Conservation (phyloP, 37 sponge, comb jelly and placozoan genomes). For the Lycopodina hypogea region DNA sequence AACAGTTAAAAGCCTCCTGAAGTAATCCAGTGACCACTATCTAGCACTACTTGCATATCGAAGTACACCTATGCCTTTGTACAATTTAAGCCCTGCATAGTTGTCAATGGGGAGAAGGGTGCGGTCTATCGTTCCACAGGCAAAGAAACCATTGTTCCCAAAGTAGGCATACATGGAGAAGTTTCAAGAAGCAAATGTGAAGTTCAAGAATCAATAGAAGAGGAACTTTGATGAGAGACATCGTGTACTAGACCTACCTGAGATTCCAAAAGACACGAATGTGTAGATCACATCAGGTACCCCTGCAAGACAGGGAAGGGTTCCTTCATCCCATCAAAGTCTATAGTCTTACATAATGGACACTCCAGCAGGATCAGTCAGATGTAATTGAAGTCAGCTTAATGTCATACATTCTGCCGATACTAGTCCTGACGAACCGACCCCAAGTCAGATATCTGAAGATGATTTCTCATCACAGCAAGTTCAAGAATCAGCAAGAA, state of each 20-base stretch:
- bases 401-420: neutral
- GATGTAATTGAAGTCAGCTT: slow-evolving; percentile 23
- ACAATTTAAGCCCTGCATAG: slow-evolving; percentile 25
- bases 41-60: slow-evolving; percentile 26
- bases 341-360: no score
- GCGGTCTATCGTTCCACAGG: slow-evolving; percentile 25
- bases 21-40: slow-evolving; percentile 22
- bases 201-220: slow-evolving; percentile 30
- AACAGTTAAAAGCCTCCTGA: slow-evolving; percentile 34
- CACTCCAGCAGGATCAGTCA: slow-evolving; percentile 25
- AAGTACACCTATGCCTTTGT: slow-evolving; percentile 49
- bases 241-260: neutral
- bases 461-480: neutral
- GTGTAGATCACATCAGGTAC: slow-evolving; percentile 39
- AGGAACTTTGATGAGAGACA: slow-evolving; percentile 27
- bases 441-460: neutral
- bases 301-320: neutral
- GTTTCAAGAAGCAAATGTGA: slow-evolving; percentile 5
- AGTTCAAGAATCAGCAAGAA: no score
- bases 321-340: neutral
- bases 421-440: neutral
- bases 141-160: slow-evolving; percentile 6
- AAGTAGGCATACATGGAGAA: slow-evolving; percentile 28
- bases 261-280: slow-evolving; percentile 6
- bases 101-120: slow-evolving; percentile 55